Percentiles rank a stretch among this genome's conserved stretches.
Evolutionary conservation across 2,797 vertebrate genomes (phyloP).

Genomic region (Sternotherus odoratus): DNA sequence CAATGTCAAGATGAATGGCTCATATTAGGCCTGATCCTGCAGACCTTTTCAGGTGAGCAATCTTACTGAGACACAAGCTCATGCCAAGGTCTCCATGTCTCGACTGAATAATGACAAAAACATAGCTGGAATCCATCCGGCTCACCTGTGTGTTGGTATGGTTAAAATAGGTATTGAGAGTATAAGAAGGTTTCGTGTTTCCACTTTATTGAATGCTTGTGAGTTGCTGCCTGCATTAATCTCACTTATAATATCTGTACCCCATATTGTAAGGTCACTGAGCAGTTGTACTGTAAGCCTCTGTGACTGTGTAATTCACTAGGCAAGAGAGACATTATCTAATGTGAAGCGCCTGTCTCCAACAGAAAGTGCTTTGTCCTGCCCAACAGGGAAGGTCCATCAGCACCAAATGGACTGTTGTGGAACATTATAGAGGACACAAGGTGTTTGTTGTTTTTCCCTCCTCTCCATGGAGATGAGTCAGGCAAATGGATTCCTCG

Average conservation of each 20-base stretch:
- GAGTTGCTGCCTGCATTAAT: background rate
- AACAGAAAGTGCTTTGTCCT: background rate
- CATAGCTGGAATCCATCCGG: background rate
- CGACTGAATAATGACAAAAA: background rate
- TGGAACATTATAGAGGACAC: background rate
- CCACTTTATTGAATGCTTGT: background rate
- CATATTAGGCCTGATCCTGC: constrained; percentile 32
- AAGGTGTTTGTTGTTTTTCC: background rate
- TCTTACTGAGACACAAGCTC: background rate
- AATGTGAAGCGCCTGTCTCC: background rate
- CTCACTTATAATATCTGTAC: background rate
- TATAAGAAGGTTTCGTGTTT: background rate
- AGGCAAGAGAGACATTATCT: background rate
- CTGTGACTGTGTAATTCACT: background rate
- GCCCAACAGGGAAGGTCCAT: background rate
- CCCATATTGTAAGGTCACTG: background rate
- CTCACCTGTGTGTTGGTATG: background rate
- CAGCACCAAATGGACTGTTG: background rate
- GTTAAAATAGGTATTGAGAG: background rate
- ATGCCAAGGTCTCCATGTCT: background rate
- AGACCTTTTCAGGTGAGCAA: constrained; percentile 65
- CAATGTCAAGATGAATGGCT: constrained; percentile 63
- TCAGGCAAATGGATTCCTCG: background rate
- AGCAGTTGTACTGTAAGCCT: background rate
- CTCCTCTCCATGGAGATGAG: background rate